Base-by-base conservation (phyloP, 2,797 vertebrate genomes). In the Hapalemur alaotrensis region DNA sequence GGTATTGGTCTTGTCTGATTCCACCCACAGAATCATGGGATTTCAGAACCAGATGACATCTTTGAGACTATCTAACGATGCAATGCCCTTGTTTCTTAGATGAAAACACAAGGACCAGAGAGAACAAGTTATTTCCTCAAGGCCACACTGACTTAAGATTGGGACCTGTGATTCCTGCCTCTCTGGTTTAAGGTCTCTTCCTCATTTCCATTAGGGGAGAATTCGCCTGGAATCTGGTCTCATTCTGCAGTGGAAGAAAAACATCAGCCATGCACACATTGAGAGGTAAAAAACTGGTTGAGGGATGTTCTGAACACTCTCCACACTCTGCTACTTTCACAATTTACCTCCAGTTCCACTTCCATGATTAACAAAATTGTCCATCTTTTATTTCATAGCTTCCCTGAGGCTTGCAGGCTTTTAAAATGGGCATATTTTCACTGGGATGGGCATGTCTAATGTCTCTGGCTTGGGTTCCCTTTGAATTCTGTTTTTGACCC, bases 401-500 rank as follows among this genome's bases (percentile, higher is more conserved):
- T 93, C 72, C 80, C n/a, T 17, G 50, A 93, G 57, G 14, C 35
- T 52, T 75, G 32, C 13, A 28, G 46, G 23, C 25, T 65, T 79
- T 54, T 52, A 22, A 41, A 63, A 25, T 10, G 18, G 10, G 12
- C 7, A 7, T 48, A 25, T 85, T 90, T 95, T 91, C n/a, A 5
- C 35, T 70, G 50, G 41, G 50, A 80, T 28, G 28, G 46, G 15
- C 38, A 41, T 94, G 72, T 57, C 57, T 63, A 65, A 2, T 78
- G 59, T 92, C 10, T 28, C 50, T 92, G 63, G 46, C 28, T 57
- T 54, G 20, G 46, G 52, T 93, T 97, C 61, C 57, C 52, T 92
- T 87, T 52, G 10, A 82, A 76, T 54, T 91, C 79, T 93, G 8
- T 86, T 95, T 95, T 81, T 83, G 65, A 93, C 46, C 23, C 69